A percentile compares a stretch with the other conserved stretches of the same genome.
phyloP scores from a whole-genome alignment of 2,797 vertebrate genomes.

The Halcyon smyrnensis region DNA sequence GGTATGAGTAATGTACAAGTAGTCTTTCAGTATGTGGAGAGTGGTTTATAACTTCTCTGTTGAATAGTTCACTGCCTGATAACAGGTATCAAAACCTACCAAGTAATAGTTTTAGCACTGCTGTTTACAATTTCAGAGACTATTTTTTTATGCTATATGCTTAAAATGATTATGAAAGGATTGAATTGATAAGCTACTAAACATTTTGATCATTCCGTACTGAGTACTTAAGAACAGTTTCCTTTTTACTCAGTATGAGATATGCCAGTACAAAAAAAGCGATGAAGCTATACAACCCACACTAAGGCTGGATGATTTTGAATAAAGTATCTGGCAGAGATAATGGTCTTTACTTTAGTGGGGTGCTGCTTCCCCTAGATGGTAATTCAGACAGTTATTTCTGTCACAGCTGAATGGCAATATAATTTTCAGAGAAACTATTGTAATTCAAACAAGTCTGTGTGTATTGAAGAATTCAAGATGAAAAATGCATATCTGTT shows the following conservation, averaged over 20 bases:
- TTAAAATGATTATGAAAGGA: background rate
- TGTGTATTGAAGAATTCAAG: background rate
- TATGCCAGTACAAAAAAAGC: background rate
- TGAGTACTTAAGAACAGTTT: conserved; percentile 17
- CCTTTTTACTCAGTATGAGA: background rate
- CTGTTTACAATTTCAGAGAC: background rate
- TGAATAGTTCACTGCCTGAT: background rate
- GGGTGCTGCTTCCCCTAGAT: conserved; percentile 22
- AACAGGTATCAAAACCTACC: background rate
- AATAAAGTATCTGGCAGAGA: conserved; percentile 34
- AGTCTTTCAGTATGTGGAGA: background rate
- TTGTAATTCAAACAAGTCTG: conserved; percentile 3
- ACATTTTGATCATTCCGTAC: background rate
- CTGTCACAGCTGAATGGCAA: conserved; percentile 29
- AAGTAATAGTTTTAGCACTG: background rate
- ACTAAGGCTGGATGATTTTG: conserved; percentile 35
- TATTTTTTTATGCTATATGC: background rate
- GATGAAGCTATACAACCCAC: conserved; percentile 2
- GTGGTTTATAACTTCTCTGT: background rate
- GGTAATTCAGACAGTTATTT: conserved; percentile 48
- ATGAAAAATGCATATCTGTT: background rate
- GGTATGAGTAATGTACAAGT: background rate
- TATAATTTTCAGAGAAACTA: background rate
- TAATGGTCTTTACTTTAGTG: conserved; percentile 18
- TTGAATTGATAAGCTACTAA: background rate